Evolutionary conservation across 2,797 vertebrate genomes (phyloP), one percentile per base, ranked within the genome.

Genomic region (Danio tinwini): DNA sequence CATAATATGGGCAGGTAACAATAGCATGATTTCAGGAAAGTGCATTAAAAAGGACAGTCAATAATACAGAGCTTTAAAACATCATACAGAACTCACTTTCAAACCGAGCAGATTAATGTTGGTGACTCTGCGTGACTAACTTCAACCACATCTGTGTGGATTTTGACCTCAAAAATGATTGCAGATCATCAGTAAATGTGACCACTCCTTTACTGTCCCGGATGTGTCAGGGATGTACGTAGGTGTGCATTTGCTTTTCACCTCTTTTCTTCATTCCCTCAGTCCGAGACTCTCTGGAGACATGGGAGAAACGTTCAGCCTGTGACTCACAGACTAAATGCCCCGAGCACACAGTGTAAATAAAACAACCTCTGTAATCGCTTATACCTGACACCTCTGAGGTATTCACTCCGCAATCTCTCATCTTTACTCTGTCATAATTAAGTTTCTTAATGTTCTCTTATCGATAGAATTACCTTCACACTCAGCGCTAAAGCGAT

Each of bases 281-380:
- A 4, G 7, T 63, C 65, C 4, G 42, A 42, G 39, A 61, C 59
- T 65, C 29, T 68, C 50, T 76, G 70, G 73, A 59, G 68, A 65
- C 74, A 67, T 61, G 73, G 75, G 58, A 83, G 64, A 82, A 80
- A 79, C 85, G 78, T 40, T 0, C 50, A 64, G 78, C 21, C 81
- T 62, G 80, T 92, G 89, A 90, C 82, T 92, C 89, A 90, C 50
- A 1, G 1, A 29, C 49, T 76, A 67, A 79, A 82, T 88, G 86
- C 37, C 77, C 40, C 47, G 16, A 78, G 74, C 83, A 81, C 69
- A 81, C 81, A 77, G 71, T 0, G 13, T 74, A 69, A 88, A 85
- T 76, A 78, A 61, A 52, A 83, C 72, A 39, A 82, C 75, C 81
- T 37, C 65, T 55, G 74, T 17, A 59, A 42, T 62, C 72, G 74